Evolutionary conservation across 2,888 invertebrate species (phyloP).

Genomic region (Lochmaea capreae): DNA sequence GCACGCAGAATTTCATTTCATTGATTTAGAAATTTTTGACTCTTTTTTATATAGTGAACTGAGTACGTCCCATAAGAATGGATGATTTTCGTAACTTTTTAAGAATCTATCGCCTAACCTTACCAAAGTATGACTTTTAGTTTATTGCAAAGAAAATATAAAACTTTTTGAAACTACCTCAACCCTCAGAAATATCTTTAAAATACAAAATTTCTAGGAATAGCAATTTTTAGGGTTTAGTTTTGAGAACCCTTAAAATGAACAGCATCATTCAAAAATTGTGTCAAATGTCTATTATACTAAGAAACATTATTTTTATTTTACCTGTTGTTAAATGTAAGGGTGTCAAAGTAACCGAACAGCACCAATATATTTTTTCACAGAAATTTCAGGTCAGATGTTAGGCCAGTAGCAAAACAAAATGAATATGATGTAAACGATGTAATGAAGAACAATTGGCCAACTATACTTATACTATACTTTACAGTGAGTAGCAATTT

Average conservation of each 20-base stretch:
- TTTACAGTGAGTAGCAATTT: no score
- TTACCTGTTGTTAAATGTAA: neutral
- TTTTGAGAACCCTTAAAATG: neutral
- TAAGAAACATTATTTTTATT: neutral
- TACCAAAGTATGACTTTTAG: no score
- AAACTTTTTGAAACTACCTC: neutral
- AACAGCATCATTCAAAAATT: neutral
- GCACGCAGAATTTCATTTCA: no score
- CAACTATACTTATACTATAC: no score
- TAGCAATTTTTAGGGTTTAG: neutral
- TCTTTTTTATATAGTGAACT: no score
- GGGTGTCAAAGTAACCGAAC: neutral
- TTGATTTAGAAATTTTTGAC: no score
- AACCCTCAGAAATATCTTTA: neutral
- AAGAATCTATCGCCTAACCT: no score
- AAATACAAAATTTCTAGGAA: neutral
- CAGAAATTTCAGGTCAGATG: neutral
- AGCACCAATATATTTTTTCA: neutral
- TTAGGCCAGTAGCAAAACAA: neutral
- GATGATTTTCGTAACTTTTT: no score
- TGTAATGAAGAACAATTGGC: no score
- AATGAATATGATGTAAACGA: no score
- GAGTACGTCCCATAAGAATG: no score
- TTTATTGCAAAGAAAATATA: neutral
- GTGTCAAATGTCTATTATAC: neutral